Conservation (phyloP, 2,113 vertebrate species). For the Dicerorhinus sumatrensis region DNA sequence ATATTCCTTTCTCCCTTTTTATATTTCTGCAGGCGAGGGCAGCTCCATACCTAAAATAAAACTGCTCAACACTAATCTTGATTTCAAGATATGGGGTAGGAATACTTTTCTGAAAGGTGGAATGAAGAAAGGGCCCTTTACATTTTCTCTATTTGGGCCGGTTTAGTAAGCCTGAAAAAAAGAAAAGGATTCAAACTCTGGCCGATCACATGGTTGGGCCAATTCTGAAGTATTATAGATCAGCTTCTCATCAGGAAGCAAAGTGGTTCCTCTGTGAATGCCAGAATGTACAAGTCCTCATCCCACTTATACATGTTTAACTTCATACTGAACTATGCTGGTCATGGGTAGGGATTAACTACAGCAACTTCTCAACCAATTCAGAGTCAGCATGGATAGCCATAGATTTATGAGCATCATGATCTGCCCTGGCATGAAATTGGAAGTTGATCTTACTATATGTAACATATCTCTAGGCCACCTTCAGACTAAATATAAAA, state of each 20-base stretch:
- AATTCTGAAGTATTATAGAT: neutral
- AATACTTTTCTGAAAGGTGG: neutral
- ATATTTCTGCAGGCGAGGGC: neutral
- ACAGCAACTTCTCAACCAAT: neutral
- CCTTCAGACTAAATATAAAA: neutral
- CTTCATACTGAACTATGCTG: neutral
- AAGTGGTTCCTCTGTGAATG: neutral
- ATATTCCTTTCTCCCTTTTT: neutral
- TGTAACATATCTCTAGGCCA: neutral
- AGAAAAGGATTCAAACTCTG: neutral
- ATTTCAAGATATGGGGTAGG: neutral
- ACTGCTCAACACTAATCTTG: neutral
- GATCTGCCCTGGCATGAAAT: neutral
- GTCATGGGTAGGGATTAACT: neutral
- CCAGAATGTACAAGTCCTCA: neutral
- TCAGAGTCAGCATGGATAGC: neutral
- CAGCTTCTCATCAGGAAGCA: neutral
- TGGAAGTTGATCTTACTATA: neutral
- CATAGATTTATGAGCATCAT: neutral
- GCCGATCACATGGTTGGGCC: neutral
- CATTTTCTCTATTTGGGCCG: neutral
- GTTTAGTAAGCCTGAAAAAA: neutral
- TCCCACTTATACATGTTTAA: neutral
- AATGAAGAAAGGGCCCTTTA: neutral
- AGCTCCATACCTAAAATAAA: neutral